These are phyloP conservation scores for Zosterops pallidus DNA, from an alignment of 2,113 vertebrate genomes.

Conservation along the genomic window DNA sequence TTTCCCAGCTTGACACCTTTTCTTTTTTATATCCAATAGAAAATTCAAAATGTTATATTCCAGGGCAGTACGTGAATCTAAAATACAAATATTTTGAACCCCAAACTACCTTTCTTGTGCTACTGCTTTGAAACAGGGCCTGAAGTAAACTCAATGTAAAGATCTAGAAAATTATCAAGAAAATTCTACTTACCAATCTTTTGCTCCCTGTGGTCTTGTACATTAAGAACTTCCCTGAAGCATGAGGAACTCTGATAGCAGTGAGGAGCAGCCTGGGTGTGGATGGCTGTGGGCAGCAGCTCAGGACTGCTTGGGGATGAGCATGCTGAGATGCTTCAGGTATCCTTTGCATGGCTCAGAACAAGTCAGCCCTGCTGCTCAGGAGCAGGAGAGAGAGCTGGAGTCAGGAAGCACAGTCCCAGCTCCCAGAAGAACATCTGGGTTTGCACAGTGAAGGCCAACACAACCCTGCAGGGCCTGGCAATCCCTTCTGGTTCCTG, in stretches of 20 bases:
- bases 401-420: not conserved
- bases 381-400: not conserved
- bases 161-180: not conserved
- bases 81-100: constrained; percentile 20
- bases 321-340: not conserved
- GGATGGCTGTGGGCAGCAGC: not conserved
- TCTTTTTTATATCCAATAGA: constrained; percentile 33
- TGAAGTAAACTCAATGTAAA: not conserved
- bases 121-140: constrained; percentile 2
- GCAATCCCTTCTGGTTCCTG: not conserved
- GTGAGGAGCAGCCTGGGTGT: not conserved
- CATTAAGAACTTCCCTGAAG: not conserved
- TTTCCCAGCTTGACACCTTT: constrained; percentile 21
- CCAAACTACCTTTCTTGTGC: not conserved
- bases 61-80: not conserved
- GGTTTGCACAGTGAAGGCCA: accelerated
- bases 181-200: not conserved
- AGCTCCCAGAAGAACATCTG: not conserved
- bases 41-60: constrained; percentile 52
- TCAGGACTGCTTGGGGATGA: not conserved
- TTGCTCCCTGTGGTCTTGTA: not conserved
- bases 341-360: not conserved
- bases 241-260: not conserved
- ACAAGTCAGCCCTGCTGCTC: not conserved
- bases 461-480: not conserved